Evolutionary conservation across 2,113 vertebrate species (phyloP), one percentile per base, ranked within the genome.

Genomic region (Silurus meridionalis): DNA sequence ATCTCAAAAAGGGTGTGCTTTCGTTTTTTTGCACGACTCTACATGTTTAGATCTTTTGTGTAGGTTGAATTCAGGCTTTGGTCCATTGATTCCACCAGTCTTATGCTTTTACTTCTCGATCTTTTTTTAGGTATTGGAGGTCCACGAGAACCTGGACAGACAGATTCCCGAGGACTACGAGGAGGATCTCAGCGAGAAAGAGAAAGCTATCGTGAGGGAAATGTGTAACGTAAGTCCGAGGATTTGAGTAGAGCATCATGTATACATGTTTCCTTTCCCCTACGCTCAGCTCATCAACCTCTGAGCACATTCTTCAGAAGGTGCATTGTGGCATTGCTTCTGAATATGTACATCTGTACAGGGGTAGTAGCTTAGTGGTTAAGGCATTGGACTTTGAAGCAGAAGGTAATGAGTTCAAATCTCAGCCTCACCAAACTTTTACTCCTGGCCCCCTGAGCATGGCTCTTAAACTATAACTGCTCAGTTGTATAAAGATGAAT

Each of bases 201-300:
- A 98, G 93, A 98, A 98, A 93, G 97, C 97, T 7, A 97, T 98
- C 0, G 97, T 98, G 86, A 96, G 97, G 5, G 96, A 98, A 92
- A 98, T 98, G 97, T 98, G 97, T 92, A 98, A 98, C 60, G 97
- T 98, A 95, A 94, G 95, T 90, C 58, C 13, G 23, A 25, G 10
- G 15, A 37, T 21, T 46, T 60, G 7, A 60, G 23, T 80, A 13
- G 61, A 80, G 19, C 25, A 23, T 8, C 28, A 60, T 9, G 55
- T 28, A 50, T 3, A 72, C 5, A 48, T 9, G 48, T n/a, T n/a
- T 71, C 67, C 19, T 28, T 37, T 46, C 14, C 28, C 28, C 28
- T 17, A 15, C 15, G 14, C 28, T 21, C 10, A n/a, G 46, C 72
- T 55, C 25, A 77, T 77, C 50, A 8, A 25, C 23, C 15, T 13